Evolutionary conservation across 2,888 invertebrate genomes (phyloP), one percentile per base, ranked within the genome.

Genomic region (Callosobruchus maculatus): DNA sequence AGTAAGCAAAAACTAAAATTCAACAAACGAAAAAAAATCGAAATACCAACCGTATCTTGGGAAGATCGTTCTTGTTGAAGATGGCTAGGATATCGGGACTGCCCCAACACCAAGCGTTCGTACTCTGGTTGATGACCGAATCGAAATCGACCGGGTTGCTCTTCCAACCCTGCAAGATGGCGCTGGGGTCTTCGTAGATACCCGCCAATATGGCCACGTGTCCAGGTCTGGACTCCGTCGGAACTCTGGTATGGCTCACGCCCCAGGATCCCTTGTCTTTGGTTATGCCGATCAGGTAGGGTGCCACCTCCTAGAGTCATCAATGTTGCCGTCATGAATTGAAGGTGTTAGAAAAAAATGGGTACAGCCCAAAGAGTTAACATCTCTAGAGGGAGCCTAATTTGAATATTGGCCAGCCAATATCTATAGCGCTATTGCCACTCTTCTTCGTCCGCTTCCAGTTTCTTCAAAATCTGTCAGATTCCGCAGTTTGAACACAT

Each of bases 131-230:
- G 83, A 99, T 96, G 0, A 99, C 92, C 0, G 97, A 97, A 87
- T 99, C 99, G 90, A 99, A 99, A 84, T 97, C 94, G 4, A 98
- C 97, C 1, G 97, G 97, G 88, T 99, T 99, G 83, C 96, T 94
- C 86, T 98, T 96, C 99, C 99, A 99, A 0, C 98, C 96, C 88
- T 92, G 95, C 22, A 96, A 93, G 70, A 99, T 92, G 20, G 99
- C 98, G 81, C 97, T 97, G 18, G 99, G 98, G 87, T 99, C 99
- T 89, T 99, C 99, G 87, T 98, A 98, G 78, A 99, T 93, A 13
- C 98, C 98, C 73, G 97, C 98, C 80, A 97, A 93, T 2, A 99
- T 89, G 0, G 99, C 99, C 7, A 99, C 97, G 89, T 99, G 98
- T 0, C 99, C 99, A 0, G 99, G 99, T 20, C 99, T 90, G 0